Evolutionary conservation across 2,888 invertebrate genomes (phyloP).

Genomic region (Drosophila putrida): DNA sequence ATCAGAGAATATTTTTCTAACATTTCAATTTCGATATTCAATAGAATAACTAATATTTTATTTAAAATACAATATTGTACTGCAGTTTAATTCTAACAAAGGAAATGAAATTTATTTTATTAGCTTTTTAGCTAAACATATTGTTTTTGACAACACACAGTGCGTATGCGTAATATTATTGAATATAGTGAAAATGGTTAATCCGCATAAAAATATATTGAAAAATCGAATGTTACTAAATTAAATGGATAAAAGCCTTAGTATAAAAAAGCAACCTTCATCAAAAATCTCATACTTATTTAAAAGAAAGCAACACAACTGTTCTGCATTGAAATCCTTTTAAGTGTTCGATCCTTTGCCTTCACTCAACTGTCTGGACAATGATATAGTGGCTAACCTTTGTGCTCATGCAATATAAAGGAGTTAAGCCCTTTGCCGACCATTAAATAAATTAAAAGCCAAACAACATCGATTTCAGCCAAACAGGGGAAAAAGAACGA

Average conservation of each 20-base stretch:
- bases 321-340: background rate
- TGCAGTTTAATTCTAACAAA: too few species aligned
- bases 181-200: too few species aligned
- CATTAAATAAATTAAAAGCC: slow-evolving; percentile 66
- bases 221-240: background rate
- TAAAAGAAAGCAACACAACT: background rate
- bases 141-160: too few species aligned
- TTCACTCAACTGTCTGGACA: slow-evolving; percentile 40
- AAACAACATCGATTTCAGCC: slow-evolving; percentile 50
- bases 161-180: too few species aligned
- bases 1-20: too few species aligned
- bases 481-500: background rate
- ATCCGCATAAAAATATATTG: background rate
- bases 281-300: background rate
- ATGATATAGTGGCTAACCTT: slow-evolving; percentile 58
- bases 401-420: slow-evolving; percentile 46
- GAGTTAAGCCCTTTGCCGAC: slow-evolving; percentile 42
- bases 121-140: too few species aligned
- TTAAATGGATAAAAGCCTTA: background rate
- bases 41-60: too few species aligned
- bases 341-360: slow-evolving; percentile 1
- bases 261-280: background rate
- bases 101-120: too few species aligned
- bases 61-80: too few species aligned
- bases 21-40: too few species aligned